A percentile compares a stretch with the other conserved stretches of the same genome.
phyloP scores from a whole-genome alignment of 2,888 invertebrate species.

The Hanleya hanleyi region DNA sequence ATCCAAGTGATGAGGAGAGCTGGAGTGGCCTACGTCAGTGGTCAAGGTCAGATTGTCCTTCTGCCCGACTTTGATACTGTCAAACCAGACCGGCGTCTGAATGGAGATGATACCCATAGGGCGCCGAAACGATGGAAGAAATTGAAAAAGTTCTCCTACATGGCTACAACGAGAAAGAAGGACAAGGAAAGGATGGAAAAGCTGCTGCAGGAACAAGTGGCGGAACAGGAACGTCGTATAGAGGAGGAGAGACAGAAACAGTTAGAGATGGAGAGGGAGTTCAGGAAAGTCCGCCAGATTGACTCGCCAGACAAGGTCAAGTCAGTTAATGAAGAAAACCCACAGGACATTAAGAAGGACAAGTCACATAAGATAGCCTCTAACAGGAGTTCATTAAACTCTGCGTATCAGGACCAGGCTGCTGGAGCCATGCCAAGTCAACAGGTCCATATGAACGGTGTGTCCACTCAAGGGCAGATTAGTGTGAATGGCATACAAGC shows the following conservation, averaged over 20 bases:
- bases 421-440: not conserved
- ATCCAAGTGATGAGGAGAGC: constrained; percentile 45
- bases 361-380: not conserved
- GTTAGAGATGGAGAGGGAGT: constrained; percentile 53
- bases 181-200: constrained; percentile 40
- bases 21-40: constrained; percentile 55
- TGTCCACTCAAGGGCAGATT: not conserved
- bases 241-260: constrained; percentile 51
- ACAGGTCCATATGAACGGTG: not conserved
- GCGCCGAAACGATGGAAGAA: constrained; percentile 47
- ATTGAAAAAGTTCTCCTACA: constrained; percentile 48
- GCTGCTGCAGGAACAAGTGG: constrained; percentile 34
- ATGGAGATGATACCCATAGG: constrained; percentile 27
- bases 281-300: constrained; percentile 47
- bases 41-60: constrained; percentile 51
- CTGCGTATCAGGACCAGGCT: not conserved
- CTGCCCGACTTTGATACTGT: constrained; percentile 46
- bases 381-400: not conserved
- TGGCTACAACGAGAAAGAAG: constrained; percentile 42
- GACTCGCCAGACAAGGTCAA: constrained; percentile 43
- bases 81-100: constrained; percentile 11
- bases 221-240: constrained; percentile 48
- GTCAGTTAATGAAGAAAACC: not conserved
- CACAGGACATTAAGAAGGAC: not conserved
- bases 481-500: not conserved